Evolutionary conservation across 2,888 invertebrate species (phyloP), one percentile per base, ranked within the genome.

Genomic region (Ellobium chinense): DNA sequence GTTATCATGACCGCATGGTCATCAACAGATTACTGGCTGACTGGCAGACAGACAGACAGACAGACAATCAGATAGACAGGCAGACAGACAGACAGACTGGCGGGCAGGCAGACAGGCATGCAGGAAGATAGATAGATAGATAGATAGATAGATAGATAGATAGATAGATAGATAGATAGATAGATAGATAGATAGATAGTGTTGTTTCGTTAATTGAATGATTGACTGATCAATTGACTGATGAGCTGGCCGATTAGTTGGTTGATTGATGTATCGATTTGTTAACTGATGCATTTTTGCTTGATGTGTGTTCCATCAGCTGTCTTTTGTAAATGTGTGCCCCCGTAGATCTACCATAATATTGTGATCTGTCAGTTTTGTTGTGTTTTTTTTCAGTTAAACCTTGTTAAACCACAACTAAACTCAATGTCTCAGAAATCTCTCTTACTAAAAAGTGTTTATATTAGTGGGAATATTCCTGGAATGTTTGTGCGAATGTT

Each of bases 121-220:
- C 31, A 73, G 37, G 36, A 9, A 66, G 63, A 63, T 34, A 63
- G 31, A 66, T 37, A 66, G 66, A 66, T 36, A 66, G 66, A 66
- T 66, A 73, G 29, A 73, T 34, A 73, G 37, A 66, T 36, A 66
- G 66, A 66, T 37, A 66, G 37, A 66, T 37, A 66, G 66, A 66
- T 36, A 66, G 66, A 66, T 66, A 37, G 37, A 68, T 68, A 46
- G 68, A 68, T 68, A 46, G 68, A 68, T 68, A 46, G 46, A 68
- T 68, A 46, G 68, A 68, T 68, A 39, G 39, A 46, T 68, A 68
- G 24, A 46, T 68, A 39, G 46, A 68, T 46, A 68, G 68, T 46
- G 5, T 58, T 18, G 58, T 5, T 58, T 5, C 18, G 18, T 46
- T 12, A 18, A 46, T 46, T 12, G 46, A 46, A 46, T 12, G 46